Conservation (phyloP, 2,888 invertebrate genomes). For the Cerastis rubricosa region DNA sequence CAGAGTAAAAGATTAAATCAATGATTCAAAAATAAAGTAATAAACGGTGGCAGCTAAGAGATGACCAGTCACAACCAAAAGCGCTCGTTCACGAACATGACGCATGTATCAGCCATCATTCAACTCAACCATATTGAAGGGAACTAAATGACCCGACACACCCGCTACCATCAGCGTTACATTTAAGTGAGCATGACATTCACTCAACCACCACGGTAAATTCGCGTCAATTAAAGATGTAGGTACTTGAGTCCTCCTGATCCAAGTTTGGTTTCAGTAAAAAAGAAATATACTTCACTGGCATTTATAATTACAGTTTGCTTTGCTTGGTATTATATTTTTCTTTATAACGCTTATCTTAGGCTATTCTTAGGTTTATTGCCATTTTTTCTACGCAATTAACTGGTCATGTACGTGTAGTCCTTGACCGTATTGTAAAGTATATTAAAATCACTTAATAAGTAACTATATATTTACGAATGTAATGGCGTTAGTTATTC, state of each 20-base stretch:
- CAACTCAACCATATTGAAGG: too few species aligned
- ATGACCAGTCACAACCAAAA: too few species aligned
- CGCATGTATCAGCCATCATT: too few species aligned
- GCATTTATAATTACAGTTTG: neutral
- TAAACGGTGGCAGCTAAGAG: too few species aligned
- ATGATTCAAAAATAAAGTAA: too few species aligned
- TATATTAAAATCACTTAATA: constrained; percentile 36
- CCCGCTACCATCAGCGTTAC: too few species aligned
- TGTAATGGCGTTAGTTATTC: constrained; percentile 43
- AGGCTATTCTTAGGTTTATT: neutral
- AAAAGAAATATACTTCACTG: neutral
- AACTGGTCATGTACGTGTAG: constrained; percentile 8
- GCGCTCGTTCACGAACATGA: too few species aligned
- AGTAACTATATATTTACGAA: constrained; percentile 32
- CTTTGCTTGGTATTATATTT: neutral
- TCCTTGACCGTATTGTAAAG: constrained; percentile 55
- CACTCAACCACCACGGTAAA: too few species aligned
- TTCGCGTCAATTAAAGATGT: too few species aligned
- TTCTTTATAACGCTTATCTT: neutral
- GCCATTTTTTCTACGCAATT: constrained; percentile 20
- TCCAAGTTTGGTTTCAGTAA: neutral
- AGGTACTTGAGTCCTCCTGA: neutral
- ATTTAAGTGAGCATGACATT: too few species aligned
- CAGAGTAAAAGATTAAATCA: too few species aligned
- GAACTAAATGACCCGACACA: too few species aligned